Percentiles rank a stretch among this genome's conserved stretches.
phyloP scores from a whole-genome alignment of 2,113 vertebrate species.

The Excalfactoria chinensis region DNA sequence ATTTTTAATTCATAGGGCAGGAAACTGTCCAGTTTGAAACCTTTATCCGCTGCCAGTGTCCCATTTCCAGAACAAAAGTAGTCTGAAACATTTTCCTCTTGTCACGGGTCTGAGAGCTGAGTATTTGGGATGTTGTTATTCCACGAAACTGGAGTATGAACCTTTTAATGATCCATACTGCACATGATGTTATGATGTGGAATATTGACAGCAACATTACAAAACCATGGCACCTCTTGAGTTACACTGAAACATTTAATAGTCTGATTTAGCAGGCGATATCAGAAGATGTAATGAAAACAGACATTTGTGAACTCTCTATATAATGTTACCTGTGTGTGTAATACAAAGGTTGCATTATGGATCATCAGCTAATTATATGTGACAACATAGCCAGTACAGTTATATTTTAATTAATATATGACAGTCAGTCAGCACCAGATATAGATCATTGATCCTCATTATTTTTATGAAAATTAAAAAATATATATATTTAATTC shows the following conservation, averaged over 20 bases:
- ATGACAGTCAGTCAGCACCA: not conserved
- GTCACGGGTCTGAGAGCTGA: no score
- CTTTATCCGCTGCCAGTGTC: not conserved
- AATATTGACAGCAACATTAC: no score
- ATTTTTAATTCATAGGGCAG: not conserved
- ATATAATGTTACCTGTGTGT: not conserved
- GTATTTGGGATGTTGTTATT: no score
- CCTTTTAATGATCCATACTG: no score
- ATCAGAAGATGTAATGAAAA: not conserved
- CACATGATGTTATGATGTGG: no score
- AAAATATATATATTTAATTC: not conserved
- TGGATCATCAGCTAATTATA: not conserved
- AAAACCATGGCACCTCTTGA: no score
- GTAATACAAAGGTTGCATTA: not conserved
- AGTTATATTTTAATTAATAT: not conserved
- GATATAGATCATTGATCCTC: not conserved
- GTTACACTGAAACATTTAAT: no score
- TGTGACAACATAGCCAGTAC: not conserved
- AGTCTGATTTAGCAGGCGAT: not conserved
- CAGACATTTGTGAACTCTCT: not conserved
- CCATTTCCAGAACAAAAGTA: not conserved
- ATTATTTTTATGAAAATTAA: not conserved
- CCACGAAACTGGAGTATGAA: no score
- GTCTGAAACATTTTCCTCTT: not conserved
- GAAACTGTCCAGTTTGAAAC: not conserved